Evolutionary conservation across 2,113 vertebrate genomes (phyloP).

Genomic region (Heterotis niloticus): DNA sequence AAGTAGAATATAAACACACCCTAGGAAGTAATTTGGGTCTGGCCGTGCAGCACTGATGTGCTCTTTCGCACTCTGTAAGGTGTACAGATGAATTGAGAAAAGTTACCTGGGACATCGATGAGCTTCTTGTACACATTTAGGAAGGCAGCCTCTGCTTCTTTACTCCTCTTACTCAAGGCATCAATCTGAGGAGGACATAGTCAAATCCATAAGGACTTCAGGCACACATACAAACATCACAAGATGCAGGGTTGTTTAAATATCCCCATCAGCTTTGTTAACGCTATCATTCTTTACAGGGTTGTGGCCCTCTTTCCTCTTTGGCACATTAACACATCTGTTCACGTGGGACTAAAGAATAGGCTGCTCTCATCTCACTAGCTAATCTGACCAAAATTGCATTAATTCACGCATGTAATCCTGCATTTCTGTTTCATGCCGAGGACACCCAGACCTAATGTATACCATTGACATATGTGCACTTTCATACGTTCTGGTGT

Average conservation of each 20-base stretch:
- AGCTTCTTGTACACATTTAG: constrained; percentile 97
- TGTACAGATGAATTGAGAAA: background rate
- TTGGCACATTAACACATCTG: background rate
- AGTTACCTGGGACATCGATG: constrained; percentile 97
- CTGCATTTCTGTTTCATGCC: no score
- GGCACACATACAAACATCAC: background rate
- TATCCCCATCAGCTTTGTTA: no score
- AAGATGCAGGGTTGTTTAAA: background rate
- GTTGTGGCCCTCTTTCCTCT: background rate
- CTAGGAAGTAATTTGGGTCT: background rate
- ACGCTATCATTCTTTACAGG: no score
- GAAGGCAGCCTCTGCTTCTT: constrained; percentile 98
- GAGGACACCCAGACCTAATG: no score
- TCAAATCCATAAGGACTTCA: background rate
- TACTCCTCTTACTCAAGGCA: constrained; percentile 95
- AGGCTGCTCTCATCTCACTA: no score
- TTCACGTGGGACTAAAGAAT: no score
- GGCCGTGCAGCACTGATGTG: background rate
- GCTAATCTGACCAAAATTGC: no score
- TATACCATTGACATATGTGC: no score
- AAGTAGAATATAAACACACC: background rate
- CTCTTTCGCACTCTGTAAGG: background rate
- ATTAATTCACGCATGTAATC: no score
- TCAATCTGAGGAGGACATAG: constrained; percentile 74
- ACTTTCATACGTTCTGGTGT: no score